phyloP scores from a whole-genome alignment of 2,888 invertebrate genomes.

The Clostera curtula region DNA sequence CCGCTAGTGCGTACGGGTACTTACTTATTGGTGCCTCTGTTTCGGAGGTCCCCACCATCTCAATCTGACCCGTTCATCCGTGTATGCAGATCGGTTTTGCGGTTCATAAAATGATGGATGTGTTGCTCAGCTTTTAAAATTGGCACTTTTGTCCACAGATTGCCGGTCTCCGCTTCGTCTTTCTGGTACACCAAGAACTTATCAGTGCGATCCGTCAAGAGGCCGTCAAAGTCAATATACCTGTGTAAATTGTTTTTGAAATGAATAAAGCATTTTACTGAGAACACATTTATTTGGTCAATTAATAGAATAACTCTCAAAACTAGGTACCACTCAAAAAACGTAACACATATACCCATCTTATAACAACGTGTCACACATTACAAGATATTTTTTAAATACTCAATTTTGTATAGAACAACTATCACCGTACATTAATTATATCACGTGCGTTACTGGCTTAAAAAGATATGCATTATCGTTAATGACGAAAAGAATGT shows the following conservation, averaged over 20 bases:
- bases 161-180: constrained; percentile 92
- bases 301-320: constrained; percentile 54
- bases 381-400: constrained; percentile 18
- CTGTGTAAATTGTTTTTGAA: constrained; percentile 38
- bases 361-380: constrained; percentile 34
- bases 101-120: not conserved
- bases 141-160: constrained; percentile 78
- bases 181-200: constrained; percentile 93
- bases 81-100: too few species aligned
- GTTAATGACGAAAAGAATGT: constrained; percentile 44
- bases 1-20: too few species aligned
- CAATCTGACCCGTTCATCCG: too few species aligned
- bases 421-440: constrained; percentile 65
- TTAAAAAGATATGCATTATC: constrained; percentile 60
- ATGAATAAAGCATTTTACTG: constrained; percentile 41
- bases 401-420: constrained; percentile 28
- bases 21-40: too few species aligned
- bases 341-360: constrained; percentile 44
- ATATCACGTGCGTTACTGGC: constrained; percentile 69
- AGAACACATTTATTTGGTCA: constrained; percentile 76
- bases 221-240: constrained; percentile 84
- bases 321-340: constrained; percentile 66
- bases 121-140: too few species aligned
- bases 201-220: constrained; percentile 93
- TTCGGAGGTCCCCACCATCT: too few species aligned